These are phyloP conservation scores for Drosophila pseudotalamancana DNA, from an alignment of 2,888 invertebrate genomes.

Conservation along the genomic window DNA sequence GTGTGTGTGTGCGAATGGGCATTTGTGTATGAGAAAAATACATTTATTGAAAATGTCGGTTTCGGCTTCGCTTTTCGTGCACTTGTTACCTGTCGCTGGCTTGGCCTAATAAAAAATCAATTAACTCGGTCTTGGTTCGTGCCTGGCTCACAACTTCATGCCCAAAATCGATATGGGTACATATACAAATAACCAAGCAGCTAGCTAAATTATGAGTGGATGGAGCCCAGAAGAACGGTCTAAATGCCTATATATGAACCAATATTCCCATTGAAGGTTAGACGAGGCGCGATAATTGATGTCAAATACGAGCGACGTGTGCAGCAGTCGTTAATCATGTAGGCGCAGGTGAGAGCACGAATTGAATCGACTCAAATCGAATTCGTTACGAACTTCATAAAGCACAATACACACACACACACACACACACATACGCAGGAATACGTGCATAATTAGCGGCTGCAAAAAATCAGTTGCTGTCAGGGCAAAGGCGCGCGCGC, in stretches of 20 bases:
- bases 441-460: slow-evolving; percentile 71
- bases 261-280: slow-evolving; percentile 10
- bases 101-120: slow-evolving; percentile 72
- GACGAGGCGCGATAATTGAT: slow-evolving; percentile 74
- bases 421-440: slow-evolving; percentile 10
- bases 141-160: slow-evolving; percentile 30
- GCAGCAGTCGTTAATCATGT: slow-evolving; percentile 67
- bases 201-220: not conserved
- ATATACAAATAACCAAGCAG: not conserved
- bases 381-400: slow-evolving; percentile 52
- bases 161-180: slow-evolving; percentile 37
- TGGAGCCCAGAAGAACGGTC: no score
- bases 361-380: slow-evolving; percentile 14
- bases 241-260: not conserved
- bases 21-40: slow-evolving; percentile 17
- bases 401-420: slow-evolving; percentile 32
- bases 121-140: slow-evolving; percentile 61
- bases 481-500: slow-evolving; percentile 37
- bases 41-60: slow-evolving; percentile 32
- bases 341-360: slow-evolving; percentile 44
- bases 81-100: slow-evolving; percentile 18
- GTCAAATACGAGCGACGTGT: slow-evolving; percentile 66
- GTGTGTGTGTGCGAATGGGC: not conserved
- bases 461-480: slow-evolving; percentile 36
- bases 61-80: slow-evolving; percentile 9